Percentiles rank a stretch among this genome's conserved stretches.
Conservation (phyloP, 2,888 invertebrate genomes). For the Nemurella pictetii region DNA sequence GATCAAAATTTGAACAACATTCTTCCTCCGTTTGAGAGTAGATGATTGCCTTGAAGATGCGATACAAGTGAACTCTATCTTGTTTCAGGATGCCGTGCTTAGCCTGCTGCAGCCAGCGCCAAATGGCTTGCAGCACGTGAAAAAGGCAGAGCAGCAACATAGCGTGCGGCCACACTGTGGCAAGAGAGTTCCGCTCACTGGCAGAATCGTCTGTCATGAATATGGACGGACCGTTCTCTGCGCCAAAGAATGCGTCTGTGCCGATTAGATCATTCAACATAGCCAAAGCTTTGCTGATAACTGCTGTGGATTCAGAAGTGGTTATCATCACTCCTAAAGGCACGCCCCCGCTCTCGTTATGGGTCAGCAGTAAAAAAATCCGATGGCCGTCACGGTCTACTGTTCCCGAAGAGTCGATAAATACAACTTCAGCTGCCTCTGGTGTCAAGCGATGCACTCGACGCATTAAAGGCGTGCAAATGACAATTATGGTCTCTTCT, state of each 20-base stretch:
- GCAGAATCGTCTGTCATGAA: neutral
- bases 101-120: slow-evolving; percentile 20
- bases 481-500: neutral
- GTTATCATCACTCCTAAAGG: slow-evolving; percentile 20
- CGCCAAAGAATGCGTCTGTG: neutral
- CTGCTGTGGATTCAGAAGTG: slow-evolving; percentile 4
- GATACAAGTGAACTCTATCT: neutral
- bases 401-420: slow-evolving; percentile 10
- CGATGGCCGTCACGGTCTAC: slow-evolving; percentile 13
- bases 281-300: neutral
- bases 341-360: neutral
- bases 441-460: slow-evolving; percentile 20
- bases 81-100: neutral
- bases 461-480: slow-evolving; percentile 1
- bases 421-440: neutral
- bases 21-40: neutral
- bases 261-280: neutral
- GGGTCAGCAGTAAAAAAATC: slow-evolving; percentile 13
- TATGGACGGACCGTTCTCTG: neutral
- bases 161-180: neutral
- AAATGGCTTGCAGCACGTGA: slow-evolving; percentile 29
- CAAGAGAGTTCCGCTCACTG: neutral
- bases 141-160: slow-evolving; percentile 5
- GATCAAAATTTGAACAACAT: neutral
- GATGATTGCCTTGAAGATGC: neutral